Conservation (phyloP, 2,797 vertebrate genomes). For the Peromyscus aztecus region DNA sequence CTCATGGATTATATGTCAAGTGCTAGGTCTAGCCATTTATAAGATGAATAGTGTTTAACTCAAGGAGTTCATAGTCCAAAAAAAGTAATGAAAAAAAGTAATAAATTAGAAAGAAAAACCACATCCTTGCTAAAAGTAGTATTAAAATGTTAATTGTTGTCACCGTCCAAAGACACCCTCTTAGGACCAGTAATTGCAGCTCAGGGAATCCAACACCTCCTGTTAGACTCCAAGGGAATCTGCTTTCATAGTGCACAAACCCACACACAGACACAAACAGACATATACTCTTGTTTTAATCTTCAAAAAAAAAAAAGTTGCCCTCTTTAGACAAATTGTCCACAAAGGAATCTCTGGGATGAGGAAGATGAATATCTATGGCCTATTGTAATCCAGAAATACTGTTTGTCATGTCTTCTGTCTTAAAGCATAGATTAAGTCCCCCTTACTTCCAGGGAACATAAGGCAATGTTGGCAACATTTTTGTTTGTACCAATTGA, state of each 20-base stretch:
- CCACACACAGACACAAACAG: background rate
- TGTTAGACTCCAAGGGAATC: background rate
- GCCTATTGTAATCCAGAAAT: background rate
- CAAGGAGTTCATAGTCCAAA: background rate
- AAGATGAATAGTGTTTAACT: slow-evolving; percentile 5
- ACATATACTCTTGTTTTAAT: background rate
- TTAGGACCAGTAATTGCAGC: background rate
- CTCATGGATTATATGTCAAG: background rate
- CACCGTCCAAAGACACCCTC: background rate
- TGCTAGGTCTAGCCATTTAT: background rate
- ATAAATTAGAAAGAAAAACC: slow-evolving; percentile 40
- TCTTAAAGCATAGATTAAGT: background rate
- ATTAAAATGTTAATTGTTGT: slow-evolving; percentile 1
- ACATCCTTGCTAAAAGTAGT: background rate
- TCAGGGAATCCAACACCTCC: background rate
- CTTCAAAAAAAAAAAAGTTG: background rate
- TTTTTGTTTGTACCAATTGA: background rate
- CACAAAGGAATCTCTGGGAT: background rate
- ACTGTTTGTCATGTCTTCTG: background rate
- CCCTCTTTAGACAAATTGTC: background rate
- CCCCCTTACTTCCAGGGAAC: background rate
- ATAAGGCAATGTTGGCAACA: background rate
- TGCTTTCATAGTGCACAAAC: background rate
- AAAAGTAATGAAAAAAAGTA: background rate
- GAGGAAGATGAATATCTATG: background rate